phyloP scores from a whole-genome alignment of 2,113 vertebrate species.

The Grantiella picta region DNA sequence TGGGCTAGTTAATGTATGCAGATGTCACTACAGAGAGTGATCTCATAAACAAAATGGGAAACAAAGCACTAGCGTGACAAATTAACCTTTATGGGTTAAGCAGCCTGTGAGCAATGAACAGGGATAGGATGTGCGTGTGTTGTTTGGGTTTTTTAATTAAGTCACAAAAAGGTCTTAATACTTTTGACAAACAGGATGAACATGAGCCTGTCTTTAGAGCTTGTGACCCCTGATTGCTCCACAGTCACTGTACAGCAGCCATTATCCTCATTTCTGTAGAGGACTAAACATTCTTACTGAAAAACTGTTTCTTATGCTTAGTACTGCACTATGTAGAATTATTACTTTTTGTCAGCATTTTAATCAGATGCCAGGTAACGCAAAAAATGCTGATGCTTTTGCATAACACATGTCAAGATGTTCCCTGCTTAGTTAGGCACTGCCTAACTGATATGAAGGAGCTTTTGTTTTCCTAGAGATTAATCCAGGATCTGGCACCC shows the following conservation, averaged over 20 bases:
- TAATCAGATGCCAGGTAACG: not conserved
- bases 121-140: not conserved
- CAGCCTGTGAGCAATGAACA: not conserved
- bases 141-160: not conserved
- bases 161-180: not conserved
- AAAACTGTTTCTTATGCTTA: not conserved
- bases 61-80: conserved; percentile 26
- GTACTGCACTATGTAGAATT: not conserved
- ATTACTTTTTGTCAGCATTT: not conserved
- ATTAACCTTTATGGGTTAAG: conserved; percentile 51
- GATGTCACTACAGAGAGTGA: conserved; percentile 45
- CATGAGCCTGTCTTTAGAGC: not conserved
- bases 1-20: conserved; percentile 32
- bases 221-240: not conserved
- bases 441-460: not conserved
- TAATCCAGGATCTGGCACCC: not conserved
- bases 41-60: conserved; percentile 26
- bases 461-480: not conserved
- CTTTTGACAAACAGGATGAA: not conserved
- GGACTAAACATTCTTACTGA: not conserved
- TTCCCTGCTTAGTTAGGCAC: not conserved
- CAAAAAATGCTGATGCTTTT: not conserved
- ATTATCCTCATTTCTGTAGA: not conserved
- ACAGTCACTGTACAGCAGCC: not conserved
- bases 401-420: not conserved